Percentiles rank a stretch among this genome's conserved stretches.
phyloP scores from a whole-genome alignment of 1,140 invertebrate species.

The Lasioglossum albipes region DNA sequence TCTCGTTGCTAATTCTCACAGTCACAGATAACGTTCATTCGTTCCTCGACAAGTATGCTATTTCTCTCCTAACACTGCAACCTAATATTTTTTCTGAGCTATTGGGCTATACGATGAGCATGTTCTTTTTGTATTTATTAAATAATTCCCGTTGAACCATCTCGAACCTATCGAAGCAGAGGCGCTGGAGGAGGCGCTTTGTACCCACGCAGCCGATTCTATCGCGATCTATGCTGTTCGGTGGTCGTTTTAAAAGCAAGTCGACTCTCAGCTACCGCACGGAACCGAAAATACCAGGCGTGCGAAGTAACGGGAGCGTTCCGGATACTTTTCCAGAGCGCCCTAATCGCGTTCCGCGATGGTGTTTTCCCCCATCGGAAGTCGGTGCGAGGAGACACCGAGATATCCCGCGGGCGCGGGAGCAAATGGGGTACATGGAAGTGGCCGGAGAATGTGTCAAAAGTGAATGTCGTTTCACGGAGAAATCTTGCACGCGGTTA shows the following conservation, averaged over 20 bases:
- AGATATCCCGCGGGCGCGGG: background rate
- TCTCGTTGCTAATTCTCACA: too few relatives aligned
- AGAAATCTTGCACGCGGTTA: constrained; percentile 24
- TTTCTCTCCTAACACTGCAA: too few relatives aligned
- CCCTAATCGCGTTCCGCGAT: background rate
- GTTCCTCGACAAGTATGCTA: too few relatives aligned
- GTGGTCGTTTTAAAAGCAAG: background rate
- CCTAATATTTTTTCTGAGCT: too few relatives aligned
- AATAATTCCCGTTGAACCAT: too few relatives aligned
- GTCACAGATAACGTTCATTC: too few relatives aligned
- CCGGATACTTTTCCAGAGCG: background rate
- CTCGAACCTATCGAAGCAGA: too few relatives aligned
- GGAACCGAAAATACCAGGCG: background rate
- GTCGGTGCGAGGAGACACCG: background rate
- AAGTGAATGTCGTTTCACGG: constrained; percentile 29
- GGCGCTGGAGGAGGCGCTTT: too few relatives aligned
- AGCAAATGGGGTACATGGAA: constrained; percentile 27
- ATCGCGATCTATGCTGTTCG: too few relatives aligned
- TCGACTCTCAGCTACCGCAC: background rate
- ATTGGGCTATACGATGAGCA: too few relatives aligned
- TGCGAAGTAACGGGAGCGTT: background rate
- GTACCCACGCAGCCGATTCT: too few relatives aligned
- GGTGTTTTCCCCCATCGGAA: background rate
- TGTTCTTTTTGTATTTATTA: too few relatives aligned
- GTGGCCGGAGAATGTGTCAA: constrained; percentile 16